Percentiles rank a stretch among this genome's conserved stretches.
Evolutionary conservation across 2,113 vertebrate genomes (phyloP).

Genomic region (Burhinus bistriatus): DNA sequence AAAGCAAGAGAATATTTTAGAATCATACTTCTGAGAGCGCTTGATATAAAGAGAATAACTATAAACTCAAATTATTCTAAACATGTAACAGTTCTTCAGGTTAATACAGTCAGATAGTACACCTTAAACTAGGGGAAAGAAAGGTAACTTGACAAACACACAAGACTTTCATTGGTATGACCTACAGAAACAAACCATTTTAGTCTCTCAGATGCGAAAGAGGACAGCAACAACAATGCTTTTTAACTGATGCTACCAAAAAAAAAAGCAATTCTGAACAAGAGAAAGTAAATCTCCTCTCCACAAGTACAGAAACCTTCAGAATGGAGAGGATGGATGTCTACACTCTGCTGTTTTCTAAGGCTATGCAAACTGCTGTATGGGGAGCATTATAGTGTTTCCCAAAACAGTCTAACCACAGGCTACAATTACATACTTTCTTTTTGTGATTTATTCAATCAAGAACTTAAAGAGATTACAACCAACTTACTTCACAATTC

Average conservation of each 20-base stretch:
- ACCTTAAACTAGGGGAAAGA: background rate
- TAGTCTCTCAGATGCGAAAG: background rate
- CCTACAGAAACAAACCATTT: background rate
- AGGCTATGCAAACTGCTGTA: background rate
- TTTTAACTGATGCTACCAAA: background rate
- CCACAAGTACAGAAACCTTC: background rate
- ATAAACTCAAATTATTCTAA: background rate
- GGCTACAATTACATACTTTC: background rate
- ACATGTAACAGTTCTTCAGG: background rate
- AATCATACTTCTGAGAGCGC: background rate
- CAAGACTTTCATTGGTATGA: background rate
- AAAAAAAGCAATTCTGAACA: background rate
- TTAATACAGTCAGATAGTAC: background rate
- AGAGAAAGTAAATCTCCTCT: background rate
- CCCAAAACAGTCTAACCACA: background rate
- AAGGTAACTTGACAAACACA: background rate
- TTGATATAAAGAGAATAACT: background rate
- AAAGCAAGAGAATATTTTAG: background rate
- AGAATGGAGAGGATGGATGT: background rate
- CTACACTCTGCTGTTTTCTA: background rate
- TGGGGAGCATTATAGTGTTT: background rate
- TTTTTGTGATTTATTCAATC: background rate
- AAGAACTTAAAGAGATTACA: background rate
- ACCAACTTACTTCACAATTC: conserved; percentile 88
- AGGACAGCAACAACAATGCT: background rate